A percentile compares a stretch with the other conserved stretches of the same genome.
Evolutionary conservation across 64 coral and sea anemone genomes (phyloP).

Genomic region (Montipora sp.): DNA sequence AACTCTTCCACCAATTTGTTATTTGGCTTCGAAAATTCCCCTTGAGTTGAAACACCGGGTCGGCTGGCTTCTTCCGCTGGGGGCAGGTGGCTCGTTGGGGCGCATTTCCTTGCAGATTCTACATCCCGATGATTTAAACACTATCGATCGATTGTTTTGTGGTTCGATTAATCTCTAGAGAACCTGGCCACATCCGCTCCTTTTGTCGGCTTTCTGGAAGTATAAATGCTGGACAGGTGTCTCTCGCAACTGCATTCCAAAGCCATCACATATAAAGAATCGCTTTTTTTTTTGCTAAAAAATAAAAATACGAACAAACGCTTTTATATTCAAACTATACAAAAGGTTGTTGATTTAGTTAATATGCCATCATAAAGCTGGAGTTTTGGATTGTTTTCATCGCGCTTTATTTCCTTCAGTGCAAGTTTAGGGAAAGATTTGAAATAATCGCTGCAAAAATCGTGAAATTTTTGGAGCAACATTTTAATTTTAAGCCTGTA

Average conservation of each 20-base stretch:
- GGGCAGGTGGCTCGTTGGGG: not conserved
- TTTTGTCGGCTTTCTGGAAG: conserved; percentile 11
- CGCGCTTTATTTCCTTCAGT: too few species aligned
- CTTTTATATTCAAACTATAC: not conserved
- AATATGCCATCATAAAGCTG: too few species aligned
- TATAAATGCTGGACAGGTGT: conserved; percentile 18
- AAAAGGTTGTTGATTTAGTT: not conserved
- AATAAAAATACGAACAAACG: not conserved
- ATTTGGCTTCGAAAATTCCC: not conserved
- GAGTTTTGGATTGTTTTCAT: too few species aligned
- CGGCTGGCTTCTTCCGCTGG: not conserved
- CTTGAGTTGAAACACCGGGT: not conserved
- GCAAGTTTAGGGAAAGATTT: not conserved
- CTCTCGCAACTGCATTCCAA: not conserved
- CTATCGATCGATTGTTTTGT: conserved; percentile 7
- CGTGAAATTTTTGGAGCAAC: not conserved
- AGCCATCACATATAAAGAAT: not conserved
- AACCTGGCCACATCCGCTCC: not conserved
- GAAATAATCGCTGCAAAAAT: not conserved
- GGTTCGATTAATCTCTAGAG: not conserved
- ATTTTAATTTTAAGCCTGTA: too few species aligned
- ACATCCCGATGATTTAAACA: not conserved
- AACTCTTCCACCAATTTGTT: not conserved
- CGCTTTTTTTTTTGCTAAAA: not conserved
- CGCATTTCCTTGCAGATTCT: conserved; percentile 17